These are phyloP conservation scores for Bovichtus variegatus DNA, from an alignment of 2,797 vertebrate genomes.

Conservation along the genomic window DNA sequence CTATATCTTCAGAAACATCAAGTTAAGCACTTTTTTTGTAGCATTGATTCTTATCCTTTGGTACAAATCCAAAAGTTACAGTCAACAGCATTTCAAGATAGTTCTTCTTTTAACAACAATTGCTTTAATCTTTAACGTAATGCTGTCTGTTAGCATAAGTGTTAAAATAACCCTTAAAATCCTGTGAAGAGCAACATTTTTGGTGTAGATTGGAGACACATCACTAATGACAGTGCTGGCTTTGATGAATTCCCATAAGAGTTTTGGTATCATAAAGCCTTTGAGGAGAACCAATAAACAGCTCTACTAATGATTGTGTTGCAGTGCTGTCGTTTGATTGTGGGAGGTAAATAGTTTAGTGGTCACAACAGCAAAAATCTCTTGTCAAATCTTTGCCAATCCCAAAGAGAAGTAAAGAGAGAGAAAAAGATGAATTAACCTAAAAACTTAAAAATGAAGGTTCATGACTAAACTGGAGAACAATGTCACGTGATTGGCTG, in stretches of 20 bases:
- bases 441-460: background rate
- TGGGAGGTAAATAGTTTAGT: background rate
- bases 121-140: constrained; percentile 20
- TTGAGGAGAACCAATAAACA: constrained; percentile 64
- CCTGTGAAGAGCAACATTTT: constrained; percentile 24
- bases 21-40: no score
- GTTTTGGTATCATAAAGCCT: constrained; percentile 56
- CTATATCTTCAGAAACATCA: background rate
- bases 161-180: constrained; percentile 17
- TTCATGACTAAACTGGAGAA: background rate
- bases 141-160: constrained; percentile 10
- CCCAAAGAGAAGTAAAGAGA: no score
- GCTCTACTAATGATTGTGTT: constrained; percentile 38
- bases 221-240: constrained; percentile 46
- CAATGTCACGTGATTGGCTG: background rate
- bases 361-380: background rate
- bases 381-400: no score
- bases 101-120: constrained; percentile 3
- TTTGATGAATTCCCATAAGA: constrained; percentile 62
- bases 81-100: constrained; percentile 2
- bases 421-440: no score
- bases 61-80: background rate
- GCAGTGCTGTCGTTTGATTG: background rate
- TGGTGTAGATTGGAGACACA: constrained; percentile 20
- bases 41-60: background rate